These are phyloP conservation scores for Sialis lutaria DNA, from an alignment of 2,888 invertebrate species.

Conservation along the genomic window DNA sequence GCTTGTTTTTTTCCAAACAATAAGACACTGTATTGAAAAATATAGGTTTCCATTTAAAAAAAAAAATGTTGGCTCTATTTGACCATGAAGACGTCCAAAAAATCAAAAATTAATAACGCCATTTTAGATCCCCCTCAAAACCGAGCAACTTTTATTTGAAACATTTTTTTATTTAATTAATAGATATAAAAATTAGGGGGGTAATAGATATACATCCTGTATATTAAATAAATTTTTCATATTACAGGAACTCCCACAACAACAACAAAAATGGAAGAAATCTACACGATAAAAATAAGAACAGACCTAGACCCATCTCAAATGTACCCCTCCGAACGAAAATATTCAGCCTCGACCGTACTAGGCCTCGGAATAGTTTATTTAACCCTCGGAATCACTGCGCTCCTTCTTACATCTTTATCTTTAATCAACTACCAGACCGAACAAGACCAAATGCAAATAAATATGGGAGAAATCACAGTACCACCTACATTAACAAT, in stretches of 20 bases:
- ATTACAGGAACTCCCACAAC: not conserved
- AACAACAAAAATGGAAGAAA: slow-evolving; percentile 40
- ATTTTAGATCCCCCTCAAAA: no score
- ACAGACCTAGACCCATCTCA: slow-evolving; percentile 37
- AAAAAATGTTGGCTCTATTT: no score
- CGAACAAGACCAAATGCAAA: no score
- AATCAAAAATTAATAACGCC: no score
- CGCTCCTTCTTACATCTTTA: slow-evolving; percentile 36
- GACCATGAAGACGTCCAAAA: no score
- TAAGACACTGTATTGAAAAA: no score
- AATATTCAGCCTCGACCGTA: slow-evolving; percentile 49
- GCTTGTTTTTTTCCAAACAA: no score
- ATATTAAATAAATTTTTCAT: not conserved
- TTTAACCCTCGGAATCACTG: slow-evolving; percentile 37
- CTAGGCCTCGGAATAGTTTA: slow-evolving; percentile 45
- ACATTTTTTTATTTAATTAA: no score
- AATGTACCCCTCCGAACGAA: slow-evolving; percentile 45
- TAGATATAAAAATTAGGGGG: not conserved
- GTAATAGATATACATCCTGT: not conserved
- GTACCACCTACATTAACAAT: no score
- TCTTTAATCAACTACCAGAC: slow-evolving; percentile 20
- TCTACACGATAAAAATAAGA: slow-evolving; percentile 47
- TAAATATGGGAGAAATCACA: no score
- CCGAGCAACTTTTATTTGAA: no score
- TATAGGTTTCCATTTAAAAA: no score